Evolutionary conservation across 2,888 invertebrate species (phyloP).

Genomic region (Chironomus riparius): DNA sequence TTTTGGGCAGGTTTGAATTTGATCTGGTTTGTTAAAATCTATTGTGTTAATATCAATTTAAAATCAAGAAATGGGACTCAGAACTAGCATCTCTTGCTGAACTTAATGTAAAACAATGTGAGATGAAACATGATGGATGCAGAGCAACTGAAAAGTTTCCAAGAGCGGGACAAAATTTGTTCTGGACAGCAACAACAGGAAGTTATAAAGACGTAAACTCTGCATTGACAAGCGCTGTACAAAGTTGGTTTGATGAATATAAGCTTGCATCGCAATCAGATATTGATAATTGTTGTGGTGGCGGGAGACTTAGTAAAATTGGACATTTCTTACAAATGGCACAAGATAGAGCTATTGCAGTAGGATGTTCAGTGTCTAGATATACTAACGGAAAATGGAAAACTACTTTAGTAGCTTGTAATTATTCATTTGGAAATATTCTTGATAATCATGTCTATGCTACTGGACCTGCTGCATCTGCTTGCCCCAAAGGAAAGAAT

Average conservation of each 20-base stretch:
- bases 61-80: neutral
- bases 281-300: neutral
- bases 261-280: neutral
- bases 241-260: neutral
- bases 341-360: neutral
- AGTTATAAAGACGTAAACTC: neutral
- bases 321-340: neutral
- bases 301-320: neutral
- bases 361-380: neutral
- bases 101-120: slow-evolving; percentile 37
- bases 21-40: too few species aligned
- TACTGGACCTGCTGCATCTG: neutral
- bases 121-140: slow-evolving; percentile 28
- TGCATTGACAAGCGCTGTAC: neutral
- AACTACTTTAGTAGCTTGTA: neutral
- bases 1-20: too few species aligned
- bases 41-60: too few species aligned
- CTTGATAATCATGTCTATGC: neutral
- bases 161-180: neutral
- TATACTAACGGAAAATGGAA: neutral
- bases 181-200: neutral
- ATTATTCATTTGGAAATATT: neutral
- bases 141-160: neutral
- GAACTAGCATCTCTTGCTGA: slow-evolving; percentile 37
- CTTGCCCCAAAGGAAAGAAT: neutral